Conservation (phyloP, 2,797 vertebrate genomes). For the Girardinus metallicus region DNA sequence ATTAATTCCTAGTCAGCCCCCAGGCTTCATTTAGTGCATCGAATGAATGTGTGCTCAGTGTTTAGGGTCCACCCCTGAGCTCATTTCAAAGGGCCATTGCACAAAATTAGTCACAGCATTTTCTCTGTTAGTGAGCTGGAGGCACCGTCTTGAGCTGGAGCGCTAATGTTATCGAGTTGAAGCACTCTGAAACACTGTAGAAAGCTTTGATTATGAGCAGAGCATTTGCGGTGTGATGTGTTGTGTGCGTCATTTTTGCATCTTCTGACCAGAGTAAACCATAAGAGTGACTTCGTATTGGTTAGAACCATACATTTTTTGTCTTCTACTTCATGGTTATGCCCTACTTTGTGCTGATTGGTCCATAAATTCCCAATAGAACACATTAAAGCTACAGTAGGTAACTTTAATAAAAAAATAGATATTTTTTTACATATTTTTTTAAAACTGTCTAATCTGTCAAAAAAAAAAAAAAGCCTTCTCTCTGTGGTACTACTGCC, state of each 20-base stretch:
- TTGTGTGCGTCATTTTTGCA: neutral
- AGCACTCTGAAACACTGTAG: conserved; percentile 2
- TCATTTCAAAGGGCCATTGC: conserved; percentile 21
- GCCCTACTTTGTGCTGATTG: neutral
- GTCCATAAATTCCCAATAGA: neutral
- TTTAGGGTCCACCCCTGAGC: conserved; percentile 11
- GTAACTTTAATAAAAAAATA: too few species aligned
- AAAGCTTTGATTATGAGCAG: neutral
- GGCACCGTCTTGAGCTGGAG: neutral
- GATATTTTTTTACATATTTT: too few species aligned
- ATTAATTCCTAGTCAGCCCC: conserved; percentile 3
- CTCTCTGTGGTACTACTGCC: neutral
- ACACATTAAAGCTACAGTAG: neutral
- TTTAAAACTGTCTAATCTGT: too few species aligned
- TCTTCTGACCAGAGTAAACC: neutral
- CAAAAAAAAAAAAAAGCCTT: too few species aligned
- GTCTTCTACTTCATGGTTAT: neutral
- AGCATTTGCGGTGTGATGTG: neutral
- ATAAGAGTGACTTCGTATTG: neutral
- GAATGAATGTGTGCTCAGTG: conserved; percentile 24
- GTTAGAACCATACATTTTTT: neutral
- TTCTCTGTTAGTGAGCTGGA: conserved; percentile 6
- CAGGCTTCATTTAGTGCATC: conserved; percentile 8
- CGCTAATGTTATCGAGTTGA: conserved; percentile 13
- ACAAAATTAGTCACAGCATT: conserved; percentile 27